Base-by-base conservation (phyloP, 2,888 invertebrate species). In the Enoplolaimus lenunculus region DNA sequence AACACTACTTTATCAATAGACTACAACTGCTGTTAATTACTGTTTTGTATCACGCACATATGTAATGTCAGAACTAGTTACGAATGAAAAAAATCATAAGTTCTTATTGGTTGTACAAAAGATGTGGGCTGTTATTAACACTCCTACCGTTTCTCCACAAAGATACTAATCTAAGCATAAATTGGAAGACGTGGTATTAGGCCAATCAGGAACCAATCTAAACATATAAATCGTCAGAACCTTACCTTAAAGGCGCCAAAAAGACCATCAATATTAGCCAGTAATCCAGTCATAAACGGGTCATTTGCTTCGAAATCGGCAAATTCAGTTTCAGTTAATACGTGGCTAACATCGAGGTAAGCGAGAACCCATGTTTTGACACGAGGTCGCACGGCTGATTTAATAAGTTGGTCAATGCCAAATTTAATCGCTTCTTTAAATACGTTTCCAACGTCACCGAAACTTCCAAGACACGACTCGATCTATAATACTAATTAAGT, bases 281-380 rank as follows among this genome's bases (percentile, higher is more conserved):
- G 70, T 13, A 75, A 73, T 16, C 71, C 71, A 59, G 77, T 76
- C 33, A 84, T 87, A 83, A 91, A 93, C 0, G 91, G 90, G 82
- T 91, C 91, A 74, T 89, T 89, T 1, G 90, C 90, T 82, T 93
- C 92, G 78, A 89, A 91, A 69, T 87, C 86, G 0, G 88, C 85
- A 74, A 91, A 85, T 79, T 91, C 90, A 73, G 90, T 90, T 84
- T 92, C 91, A n/a, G 87, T 86, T 67, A 91, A 84, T 76, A 88
- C 87, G 82, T 92, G 91, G 78, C 86, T 88, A 69, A 88, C 84
- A 62, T 87, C 87, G 7, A 87, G 83, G 81, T 91, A 93, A 64
- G 87, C 84, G 80, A 92, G 91, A 1, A 90, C 87, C 88, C 90
- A 89, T 0, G 90, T 89, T 80, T 88, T 88, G 1, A 91, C 84